Evolutionary conservation across 2,113 vertebrate species (phyloP), one percentile per base, ranked within the genome.

Genomic region (Stigmatopora argus): DNA sequence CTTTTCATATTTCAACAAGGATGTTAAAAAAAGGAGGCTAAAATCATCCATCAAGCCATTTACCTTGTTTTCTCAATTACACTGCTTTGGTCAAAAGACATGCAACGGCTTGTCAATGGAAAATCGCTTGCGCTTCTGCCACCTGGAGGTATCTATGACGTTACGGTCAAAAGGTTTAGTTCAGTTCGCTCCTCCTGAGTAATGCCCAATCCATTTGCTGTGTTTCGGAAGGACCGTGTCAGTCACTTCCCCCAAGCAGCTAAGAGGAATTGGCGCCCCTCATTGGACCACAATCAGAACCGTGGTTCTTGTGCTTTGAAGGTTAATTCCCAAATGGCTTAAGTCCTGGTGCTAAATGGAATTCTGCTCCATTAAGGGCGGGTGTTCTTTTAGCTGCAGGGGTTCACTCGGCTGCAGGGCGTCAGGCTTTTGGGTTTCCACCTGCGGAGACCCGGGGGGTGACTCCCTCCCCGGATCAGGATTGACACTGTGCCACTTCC

Each of bases 301-400:
- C 53, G 15, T 5, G 12, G 15, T 62, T 56, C 49, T 67, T 11
- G 31, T 61, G 67, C 44, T 21, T 0, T 51, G 64, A 62, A 58
- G 14, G 19, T 63, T 64, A 74, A 48, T 64, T 56, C 49, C 23
- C 31, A 65, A 35, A 45, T 18, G 46, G 18, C 14, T 21, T 38
- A 41, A 48, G 38, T 17, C 57, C 64, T 64, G 11, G 35, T 52
- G 51, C 80, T 72, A 89, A 34, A 88, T 71, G 14, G 79, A 12
- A 5, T 87, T 87, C 45, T 86, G 80, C 59, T 74, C 85, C 59
- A 80, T 61, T 49, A 74, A 72, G 18, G 72, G 63, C 1, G 72
- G 66, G 19, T 77, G 69, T 64, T 80, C 78, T 58, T 79, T 82
- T 13, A 71, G 31, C 1, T 75, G 72, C 10, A n/a, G 60, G 0